Percentiles rank a stretch among this genome's conserved stretches.
These are phyloP conservation scores for Zaprionus ornatus DNA, from an alignment of 1,140 invertebrate genomes.

Conservation along the genomic window DNA sequence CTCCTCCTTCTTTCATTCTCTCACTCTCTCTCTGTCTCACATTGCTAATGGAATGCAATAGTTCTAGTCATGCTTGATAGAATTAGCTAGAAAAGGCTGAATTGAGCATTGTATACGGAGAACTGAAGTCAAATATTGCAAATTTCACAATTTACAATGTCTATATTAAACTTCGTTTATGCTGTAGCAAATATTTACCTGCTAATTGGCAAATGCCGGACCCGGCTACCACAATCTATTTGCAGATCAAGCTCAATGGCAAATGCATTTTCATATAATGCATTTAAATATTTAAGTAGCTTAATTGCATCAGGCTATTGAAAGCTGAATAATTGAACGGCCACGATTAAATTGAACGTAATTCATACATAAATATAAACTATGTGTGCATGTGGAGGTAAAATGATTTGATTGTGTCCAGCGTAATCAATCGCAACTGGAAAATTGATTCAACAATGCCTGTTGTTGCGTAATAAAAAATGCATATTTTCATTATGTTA, in stretches of 20 bases:
- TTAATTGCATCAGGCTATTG: slow-evolving; percentile 63
- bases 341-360: slow-evolving; percentile 21
- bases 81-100: not conserved
- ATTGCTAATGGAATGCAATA: not conserved
- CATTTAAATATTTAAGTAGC: slow-evolving; percentile 66
- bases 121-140: not conserved
- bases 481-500: slow-evolving; percentile 27
- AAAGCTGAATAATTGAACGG: slow-evolving; percentile 57
- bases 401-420: slow-evolving; percentile 4
- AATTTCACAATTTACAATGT: slow-evolving; percentile 21
- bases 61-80: not conserved
- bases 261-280: slow-evolving; percentile 9
- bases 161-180: slow-evolving; percentile 40
- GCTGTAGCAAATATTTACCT: slow-evolving; percentile 33
- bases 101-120: not conserved
- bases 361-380: slow-evolving; percentile 31
- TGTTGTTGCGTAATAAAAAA: slow-evolving; percentile 15
- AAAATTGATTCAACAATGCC: slow-evolving; percentile 25
- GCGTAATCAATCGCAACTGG: slow-evolving; percentile 23
- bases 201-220: slow-evolving; percentile 29
- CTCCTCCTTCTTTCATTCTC: not conserved
- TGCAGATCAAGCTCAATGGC: slow-evolving; percentile 9
- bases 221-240: slow-evolving; percentile 20
- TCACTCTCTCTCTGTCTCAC: not conserved
- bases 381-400: not conserved